Evolutionary conservation across 2,113 vertebrate species (phyloP), one percentile per base, ranked within the genome.

Genomic region (Neolamprologus modestus): DNA sequence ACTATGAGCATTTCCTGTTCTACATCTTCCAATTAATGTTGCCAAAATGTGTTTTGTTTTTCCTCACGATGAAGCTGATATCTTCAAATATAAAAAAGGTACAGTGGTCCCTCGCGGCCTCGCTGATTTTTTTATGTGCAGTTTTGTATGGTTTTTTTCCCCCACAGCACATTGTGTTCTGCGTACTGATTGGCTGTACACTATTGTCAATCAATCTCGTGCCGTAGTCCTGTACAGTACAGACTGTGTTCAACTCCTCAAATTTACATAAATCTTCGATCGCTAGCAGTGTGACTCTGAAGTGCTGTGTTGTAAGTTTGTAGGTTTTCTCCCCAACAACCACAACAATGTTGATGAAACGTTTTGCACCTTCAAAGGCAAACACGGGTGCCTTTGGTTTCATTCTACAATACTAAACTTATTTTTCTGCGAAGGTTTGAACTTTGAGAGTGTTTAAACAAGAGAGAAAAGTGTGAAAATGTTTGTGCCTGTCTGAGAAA

Each of bases 371-470:
- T 12, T 54, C 52, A 21, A 54, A 12, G 5, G 52, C 52, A 54
- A 54, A 0, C 52, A 54, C 0, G 1, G 8, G 47, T 52, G 0
- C 0, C 50, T 52, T 52, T 52, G 19, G 50, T 52, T 52, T 52
- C 5, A 52, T 52, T 52, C 19, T 54, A 21, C 0, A 54, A 54
- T 21, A 54, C 52, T 54, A 0, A 21, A 21, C n/a, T 21, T 21
- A 21, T 54, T 54, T 21, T 61, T 61, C 28, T 19, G 2, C 0
- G 2, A 61, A 31, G 26, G 57, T 61, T 61, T 61, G 57, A 61
- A 33, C 28, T 57, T 57, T 61, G 57, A 61, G 2, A 52, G 3
- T 4, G 16, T 61, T 61, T 7, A 61, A 33, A 61, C 28, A 2
- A 0, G 16, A 33, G 3, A 33, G 59, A 19, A 63, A 63, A 63